Base-by-base conservation (phyloP, 1,140 invertebrate species). In the Maconellicoccus hirsutus region DNA sequence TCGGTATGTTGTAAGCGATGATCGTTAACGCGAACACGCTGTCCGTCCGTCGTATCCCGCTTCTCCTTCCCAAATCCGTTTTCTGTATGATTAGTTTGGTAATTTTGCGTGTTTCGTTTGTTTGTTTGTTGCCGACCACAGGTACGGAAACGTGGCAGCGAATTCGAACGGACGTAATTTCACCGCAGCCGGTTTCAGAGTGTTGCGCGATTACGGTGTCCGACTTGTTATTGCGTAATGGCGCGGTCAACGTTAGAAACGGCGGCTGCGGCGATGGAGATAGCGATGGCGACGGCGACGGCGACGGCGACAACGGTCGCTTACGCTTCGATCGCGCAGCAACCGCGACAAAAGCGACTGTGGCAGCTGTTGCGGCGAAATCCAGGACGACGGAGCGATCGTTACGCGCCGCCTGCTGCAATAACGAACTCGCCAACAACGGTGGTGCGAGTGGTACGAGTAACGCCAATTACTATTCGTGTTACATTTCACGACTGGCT, bases 131-230 rank as follows among this genome's bases (percentile, higher is more conserved):
- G 29, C 29, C 12, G 29, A 72, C 79, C 78, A 8, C 78, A 92
- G 90, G 82, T 8, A 86, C 85, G 1, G 88, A 91, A 78, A 84
- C 82, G 0, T 93, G 90, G 90, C 89, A 93, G 75, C 85, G 86
- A 73, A 80, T 93, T 22, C 77, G 81, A n/a, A 84, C 87, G 2
- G 81, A 83, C 21, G 85, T 88, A 6, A 81, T 86, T 10, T 86
- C 86, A 77, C 91, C 91, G 0, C 85, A 87, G 26, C 85, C 90
- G 0, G 83, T 89, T 16, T 85, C 86, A 0, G 86, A 87, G 74
- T 84, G 83, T 74, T 80, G 85, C 23, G 84, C 84, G 22, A 77
- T 86, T 12, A 81, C 84, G 0, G 80, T 86, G 8, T 84, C 84
- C 0, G 84, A 86, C 73, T 77, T 86, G n/a, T 76, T 85, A 7